These are phyloP conservation scores for Ramphastos sulfuratus DNA, from an alignment of 2,113 vertebrate genomes.

Conservation along the genomic window DNA sequence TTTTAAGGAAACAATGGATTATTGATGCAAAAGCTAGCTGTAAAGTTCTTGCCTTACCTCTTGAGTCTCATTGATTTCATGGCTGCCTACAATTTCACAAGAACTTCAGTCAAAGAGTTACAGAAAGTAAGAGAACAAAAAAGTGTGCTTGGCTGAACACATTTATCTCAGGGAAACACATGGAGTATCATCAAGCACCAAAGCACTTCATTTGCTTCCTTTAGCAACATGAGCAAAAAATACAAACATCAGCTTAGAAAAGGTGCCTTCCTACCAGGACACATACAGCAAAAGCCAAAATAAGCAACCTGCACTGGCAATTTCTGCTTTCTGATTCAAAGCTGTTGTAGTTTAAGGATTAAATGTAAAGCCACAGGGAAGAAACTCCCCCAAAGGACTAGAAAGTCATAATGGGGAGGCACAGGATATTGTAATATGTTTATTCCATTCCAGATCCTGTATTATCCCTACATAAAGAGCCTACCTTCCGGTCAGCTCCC, in stretches of 20 bases:
- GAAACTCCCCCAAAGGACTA: no score
- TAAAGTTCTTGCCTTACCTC: neutral
- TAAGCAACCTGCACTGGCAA: neutral
- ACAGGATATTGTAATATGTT: no score
- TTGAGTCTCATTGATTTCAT: neutral
- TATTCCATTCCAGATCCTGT: no score
- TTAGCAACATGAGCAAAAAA: neutral
- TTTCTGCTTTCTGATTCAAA: neutral
- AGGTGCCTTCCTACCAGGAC: no score
- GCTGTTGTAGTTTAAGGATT: no score
- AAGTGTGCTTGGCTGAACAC: neutral
- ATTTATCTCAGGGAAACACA: neutral
- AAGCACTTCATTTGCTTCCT: neutral
- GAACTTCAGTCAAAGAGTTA: neutral
- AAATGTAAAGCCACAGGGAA: no score
- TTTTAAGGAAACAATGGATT: neutral
- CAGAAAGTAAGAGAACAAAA: neutral
- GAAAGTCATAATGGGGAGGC: no score
- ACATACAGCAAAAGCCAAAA: neutral
- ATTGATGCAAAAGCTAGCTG: neutral
- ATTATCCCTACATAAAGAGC: no score
- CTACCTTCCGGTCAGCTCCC: no score
- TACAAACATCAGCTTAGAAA: neutral
- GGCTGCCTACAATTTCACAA: neutral
- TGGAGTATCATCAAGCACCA: neutral